These are phyloP conservation scores for Sabatieria punctata DNA, from an alignment of 2,888 invertebrate species.

Conservation along the genomic window DNA sequence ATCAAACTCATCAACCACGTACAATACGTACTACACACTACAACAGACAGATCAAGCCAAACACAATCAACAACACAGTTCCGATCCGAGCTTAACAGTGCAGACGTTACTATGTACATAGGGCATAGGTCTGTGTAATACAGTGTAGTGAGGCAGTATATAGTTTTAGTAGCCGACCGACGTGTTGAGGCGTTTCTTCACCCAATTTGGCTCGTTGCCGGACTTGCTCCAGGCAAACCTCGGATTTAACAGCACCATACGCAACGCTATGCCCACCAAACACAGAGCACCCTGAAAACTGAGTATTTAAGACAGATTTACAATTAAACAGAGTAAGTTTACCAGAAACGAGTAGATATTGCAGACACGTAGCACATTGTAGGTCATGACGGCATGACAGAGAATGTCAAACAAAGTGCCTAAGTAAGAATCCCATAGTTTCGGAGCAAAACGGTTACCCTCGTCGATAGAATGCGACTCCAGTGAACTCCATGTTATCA, in stretches of 20 bases:
- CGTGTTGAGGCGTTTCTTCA: background rate
- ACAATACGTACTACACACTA: too few relatives aligned
- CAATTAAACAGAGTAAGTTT: too few relatives aligned
- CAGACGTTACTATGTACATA: too few relatives aligned
- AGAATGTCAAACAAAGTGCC: background rate
- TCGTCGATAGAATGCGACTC: background rate
- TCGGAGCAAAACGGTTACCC: background rate
- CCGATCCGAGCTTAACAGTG: too few relatives aligned
- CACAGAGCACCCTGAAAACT: too few relatives aligned
- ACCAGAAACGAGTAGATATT: too few relatives aligned
- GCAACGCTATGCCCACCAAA: background rate
- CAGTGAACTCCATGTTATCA: constrained; percentile 1
- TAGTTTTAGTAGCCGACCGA: background rate
- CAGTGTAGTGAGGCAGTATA: background rate
- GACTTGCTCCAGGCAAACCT: background rate
- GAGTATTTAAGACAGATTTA: too few relatives aligned
- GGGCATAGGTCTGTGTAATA: background rate
- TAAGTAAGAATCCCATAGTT: background rate
- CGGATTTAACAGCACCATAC: background rate
- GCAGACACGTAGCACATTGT: background rate
- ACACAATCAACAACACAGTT: too few relatives aligned
- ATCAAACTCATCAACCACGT: too few relatives aligned
- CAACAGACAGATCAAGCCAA: too few relatives aligned
- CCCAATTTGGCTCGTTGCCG: background rate
- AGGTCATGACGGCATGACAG: background rate